Conservation (phyloP, 2,888 invertebrate species). For the Embidobia sp. region DNA sequence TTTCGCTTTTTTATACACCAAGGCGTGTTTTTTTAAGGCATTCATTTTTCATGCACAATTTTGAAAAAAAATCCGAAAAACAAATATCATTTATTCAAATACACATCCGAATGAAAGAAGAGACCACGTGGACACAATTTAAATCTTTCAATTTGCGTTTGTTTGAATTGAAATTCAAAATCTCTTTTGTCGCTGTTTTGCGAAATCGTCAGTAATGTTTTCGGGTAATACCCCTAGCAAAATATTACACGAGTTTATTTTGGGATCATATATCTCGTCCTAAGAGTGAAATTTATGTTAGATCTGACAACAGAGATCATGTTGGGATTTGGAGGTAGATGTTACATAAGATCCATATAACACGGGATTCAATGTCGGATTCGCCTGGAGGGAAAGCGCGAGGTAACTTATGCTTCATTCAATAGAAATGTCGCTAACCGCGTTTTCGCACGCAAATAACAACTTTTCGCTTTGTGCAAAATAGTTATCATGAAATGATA, state of each 20-base stretch:
- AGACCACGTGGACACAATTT: too few species aligned
- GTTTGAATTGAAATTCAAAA: background rate
- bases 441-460: too few species aligned
- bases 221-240: background rate
- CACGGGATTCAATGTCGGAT: slow-evolving; percentile 8
- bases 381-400: background rate
- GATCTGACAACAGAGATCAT: slow-evolving; percentile 41
- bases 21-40: too few species aligned
- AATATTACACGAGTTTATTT: slow-evolving; percentile 27
- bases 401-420: slow-evolving; percentile 6
- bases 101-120: too few species aligned
- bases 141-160: background rate
- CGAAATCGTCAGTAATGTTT: background rate
- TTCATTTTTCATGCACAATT: too few species aligned
- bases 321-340: slow-evolving; percentile 31
- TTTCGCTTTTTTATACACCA: too few species aligned
- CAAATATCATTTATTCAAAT: too few species aligned
- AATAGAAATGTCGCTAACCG: too few species aligned
- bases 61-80: too few species aligned
- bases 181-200: background rate
- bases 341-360: slow-evolving; percentile 33
- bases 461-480: too few species aligned
- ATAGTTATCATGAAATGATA: too few species aligned
- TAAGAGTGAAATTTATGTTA: slow-evolving; percentile 29
- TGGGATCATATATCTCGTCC: slow-evolving; percentile 18